These are phyloP conservation scores for Lasioglossum malachurum DNA, from an alignment of 2,888 invertebrate species.

Conservation along the genomic window DNA sequence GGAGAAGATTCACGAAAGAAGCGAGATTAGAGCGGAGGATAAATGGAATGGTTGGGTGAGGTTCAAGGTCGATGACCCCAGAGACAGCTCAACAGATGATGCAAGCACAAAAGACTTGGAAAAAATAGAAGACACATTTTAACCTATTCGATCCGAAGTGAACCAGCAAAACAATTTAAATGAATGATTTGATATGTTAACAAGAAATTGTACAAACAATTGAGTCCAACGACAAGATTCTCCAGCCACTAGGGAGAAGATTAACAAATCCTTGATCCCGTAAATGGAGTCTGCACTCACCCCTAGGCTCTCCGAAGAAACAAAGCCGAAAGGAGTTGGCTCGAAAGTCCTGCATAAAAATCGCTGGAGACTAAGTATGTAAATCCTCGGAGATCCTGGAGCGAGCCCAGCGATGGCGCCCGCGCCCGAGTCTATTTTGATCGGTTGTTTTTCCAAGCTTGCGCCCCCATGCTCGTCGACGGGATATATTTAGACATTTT, in stretches of 20 bases:
- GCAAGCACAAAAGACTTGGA: background rate
- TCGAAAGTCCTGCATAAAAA: constrained; percentile 8
- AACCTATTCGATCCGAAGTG: too few species aligned
- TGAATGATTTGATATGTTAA: too few species aligned
- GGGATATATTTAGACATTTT: constrained; percentile 62
- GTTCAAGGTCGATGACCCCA: background rate
- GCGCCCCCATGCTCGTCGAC: constrained; percentile 60
- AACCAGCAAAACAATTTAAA: background rate
- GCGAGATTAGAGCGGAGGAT: background rate
- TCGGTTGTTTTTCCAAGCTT: constrained; percentile 64
- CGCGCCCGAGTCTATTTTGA: constrained; percentile 61
- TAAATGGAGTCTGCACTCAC: background rate
- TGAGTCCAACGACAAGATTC: background rate
- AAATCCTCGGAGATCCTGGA: constrained; percentile 27
- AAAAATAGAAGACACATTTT: background rate
- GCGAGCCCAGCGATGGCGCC: background rate
- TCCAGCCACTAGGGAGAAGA: background rate
- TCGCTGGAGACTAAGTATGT: constrained; percentile 1
- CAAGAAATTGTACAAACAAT: background rate
- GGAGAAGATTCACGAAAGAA: background rate
- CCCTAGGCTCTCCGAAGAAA: background rate
- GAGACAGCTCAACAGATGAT: background rate
- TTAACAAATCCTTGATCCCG: background rate
- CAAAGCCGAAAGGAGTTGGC: background rate
- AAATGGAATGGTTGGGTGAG: background rate